These are phyloP conservation scores for Acanthosoma haemorrhoidale DNA, from an alignment of 2,888 invertebrate species.

Conservation along the genomic window DNA sequence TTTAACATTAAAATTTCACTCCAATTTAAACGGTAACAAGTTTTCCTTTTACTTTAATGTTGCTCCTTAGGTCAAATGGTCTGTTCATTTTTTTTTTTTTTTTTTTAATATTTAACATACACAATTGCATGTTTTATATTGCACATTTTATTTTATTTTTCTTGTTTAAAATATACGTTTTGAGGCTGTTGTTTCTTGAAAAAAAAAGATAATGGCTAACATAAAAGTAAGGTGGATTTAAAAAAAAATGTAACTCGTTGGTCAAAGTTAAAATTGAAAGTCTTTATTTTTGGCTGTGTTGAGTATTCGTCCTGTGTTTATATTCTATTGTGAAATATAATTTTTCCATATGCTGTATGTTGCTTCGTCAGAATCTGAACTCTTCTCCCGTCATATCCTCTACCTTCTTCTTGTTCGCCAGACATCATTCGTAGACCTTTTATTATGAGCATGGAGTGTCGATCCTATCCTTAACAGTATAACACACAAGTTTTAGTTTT, in stretches of 20 bases:
- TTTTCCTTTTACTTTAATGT: no score
- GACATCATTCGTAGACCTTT: background rate
- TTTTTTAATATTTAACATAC: background rate
- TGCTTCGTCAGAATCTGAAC: slow-evolving; percentile 35
- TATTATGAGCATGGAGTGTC: slow-evolving; percentile 8
- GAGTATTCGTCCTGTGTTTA: slow-evolving; percentile 38
- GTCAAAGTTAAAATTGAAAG: slow-evolving; percentile 28
- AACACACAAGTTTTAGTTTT: background rate
- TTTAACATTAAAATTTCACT: no score
- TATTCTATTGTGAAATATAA: slow-evolving; percentile 36
- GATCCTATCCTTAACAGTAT: background rate
- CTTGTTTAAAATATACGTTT: no score
- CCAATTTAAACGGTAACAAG: no score
- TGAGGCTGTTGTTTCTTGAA: no score
- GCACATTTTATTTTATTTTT: no score
- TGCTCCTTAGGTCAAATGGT: background rate
- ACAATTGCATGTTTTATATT: background rate
- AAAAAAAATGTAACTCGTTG: background rate
- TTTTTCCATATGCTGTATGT: slow-evolving; percentile 32
- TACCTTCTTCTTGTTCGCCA: slow-evolving; percentile 4
- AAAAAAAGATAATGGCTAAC: no score
- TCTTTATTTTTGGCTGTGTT: slow-evolving; percentile 34
- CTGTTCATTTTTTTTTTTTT: background rate
- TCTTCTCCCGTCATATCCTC: slow-evolving; percentile 26
- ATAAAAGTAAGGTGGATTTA: background rate